Evolutionary conservation across 2,797 vertebrate genomes (phyloP).

Genomic region (Perodicticus potto): DNA sequence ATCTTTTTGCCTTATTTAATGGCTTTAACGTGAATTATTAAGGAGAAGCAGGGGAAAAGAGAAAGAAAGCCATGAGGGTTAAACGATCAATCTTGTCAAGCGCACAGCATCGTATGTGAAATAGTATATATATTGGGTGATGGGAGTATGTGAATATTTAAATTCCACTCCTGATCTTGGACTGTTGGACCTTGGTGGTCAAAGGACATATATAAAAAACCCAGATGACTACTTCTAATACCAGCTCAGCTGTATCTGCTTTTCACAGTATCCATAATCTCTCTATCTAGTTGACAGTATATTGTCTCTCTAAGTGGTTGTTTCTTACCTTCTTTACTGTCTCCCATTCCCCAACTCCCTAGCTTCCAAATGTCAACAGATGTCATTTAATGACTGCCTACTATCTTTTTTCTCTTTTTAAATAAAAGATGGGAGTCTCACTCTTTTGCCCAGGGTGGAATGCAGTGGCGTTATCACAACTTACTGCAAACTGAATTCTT

Average conservation of each 20-base stretch:
- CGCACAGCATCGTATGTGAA: not conserved
- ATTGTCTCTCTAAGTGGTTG: not conserved
- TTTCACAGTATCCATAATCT: not conserved
- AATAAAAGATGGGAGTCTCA: not conserved
- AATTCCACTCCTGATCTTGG: not conserved
- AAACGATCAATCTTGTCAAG: not conserved
- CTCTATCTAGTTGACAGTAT: not conserved
- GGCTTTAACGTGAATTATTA: not conserved
- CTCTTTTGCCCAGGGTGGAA: not conserved
- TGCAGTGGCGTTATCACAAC: not conserved
- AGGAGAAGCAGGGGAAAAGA: not conserved
- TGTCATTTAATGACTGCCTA: not conserved
- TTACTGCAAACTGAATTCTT: not conserved
- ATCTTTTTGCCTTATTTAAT: not conserved
- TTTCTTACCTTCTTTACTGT: not conserved
- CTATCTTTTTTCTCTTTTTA: not conserved
- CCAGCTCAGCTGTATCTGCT: not conserved
- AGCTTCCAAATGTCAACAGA: not conserved
- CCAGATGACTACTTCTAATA: conserved; percentile 15
- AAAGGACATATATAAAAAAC: not conserved
- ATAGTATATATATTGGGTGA: not conserved
- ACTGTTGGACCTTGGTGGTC: not conserved
- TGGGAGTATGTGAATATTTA: not conserved
- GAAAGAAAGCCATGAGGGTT: not conserved
- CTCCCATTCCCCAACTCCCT: not conserved